Percentiles rank a stretch among this genome's conserved stretches.
phyloP scores from a whole-genome alignment of 1,140 invertebrate species.

The Thrips palmi region DNA sequence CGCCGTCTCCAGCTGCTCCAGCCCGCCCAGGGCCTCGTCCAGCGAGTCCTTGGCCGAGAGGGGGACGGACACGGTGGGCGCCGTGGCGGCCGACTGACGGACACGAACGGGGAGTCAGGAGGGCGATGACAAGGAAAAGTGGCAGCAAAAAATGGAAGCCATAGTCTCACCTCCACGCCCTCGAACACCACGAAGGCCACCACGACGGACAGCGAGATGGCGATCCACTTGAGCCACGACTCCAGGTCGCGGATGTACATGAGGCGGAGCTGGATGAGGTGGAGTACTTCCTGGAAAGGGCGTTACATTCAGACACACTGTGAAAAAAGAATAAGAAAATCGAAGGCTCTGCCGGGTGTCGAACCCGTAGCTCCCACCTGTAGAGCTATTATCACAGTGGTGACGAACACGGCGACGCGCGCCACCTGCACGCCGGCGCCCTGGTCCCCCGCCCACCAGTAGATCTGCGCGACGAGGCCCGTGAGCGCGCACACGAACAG shows the following conservation, averaged over 20 bases:
- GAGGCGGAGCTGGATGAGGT: conserved; percentile 13
- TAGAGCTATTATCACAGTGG: conserved; percentile 1
- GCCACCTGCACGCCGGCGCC: not conserved
- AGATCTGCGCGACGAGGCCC: conserved; percentile 4
- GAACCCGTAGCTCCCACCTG: conserved; percentile 2
- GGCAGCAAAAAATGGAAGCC: too few species aligned
- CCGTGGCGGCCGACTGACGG: conserved; percentile 7
- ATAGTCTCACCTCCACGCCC: too few species aligned
- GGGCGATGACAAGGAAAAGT: too few species aligned
- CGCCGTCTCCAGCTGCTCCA: too few species aligned
- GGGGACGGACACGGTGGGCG: not conserved
- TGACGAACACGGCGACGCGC: conserved; percentile 4
- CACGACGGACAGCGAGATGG: too few species aligned
- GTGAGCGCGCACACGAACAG: conserved; percentile 22
- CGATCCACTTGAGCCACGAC: conserved; percentile 16
- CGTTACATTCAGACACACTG: not conserved
- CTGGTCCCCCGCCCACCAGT: not conserved
- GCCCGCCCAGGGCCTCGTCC: too few species aligned
- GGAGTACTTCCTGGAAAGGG: conserved; percentile 14
- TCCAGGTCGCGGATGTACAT: conserved; percentile 15
- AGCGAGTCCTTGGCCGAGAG: too few species aligned
- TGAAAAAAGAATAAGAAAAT: not conserved
- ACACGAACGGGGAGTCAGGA: too few species aligned
- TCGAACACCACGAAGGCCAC: too few species aligned
- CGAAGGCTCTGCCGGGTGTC: not conserved